These are phyloP conservation scores for Aotus griseimembra DNA, from an alignment of 2,797 vertebrate species.

Conservation along the genomic window DNA sequence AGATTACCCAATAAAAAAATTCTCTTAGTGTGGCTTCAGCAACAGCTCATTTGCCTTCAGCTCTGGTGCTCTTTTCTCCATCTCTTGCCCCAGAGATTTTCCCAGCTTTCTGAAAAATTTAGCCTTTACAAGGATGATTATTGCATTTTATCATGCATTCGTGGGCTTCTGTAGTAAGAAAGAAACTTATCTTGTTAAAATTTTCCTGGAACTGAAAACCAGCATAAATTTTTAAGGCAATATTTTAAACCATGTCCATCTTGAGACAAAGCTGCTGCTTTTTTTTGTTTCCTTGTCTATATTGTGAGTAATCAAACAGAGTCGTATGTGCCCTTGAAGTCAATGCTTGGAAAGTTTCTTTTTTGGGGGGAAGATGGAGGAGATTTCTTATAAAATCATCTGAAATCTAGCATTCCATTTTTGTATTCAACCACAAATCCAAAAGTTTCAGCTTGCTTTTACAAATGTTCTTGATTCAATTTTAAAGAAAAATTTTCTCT, in stretches of 20 bases:
- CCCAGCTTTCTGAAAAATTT: neutral
- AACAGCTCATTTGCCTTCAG: neutral
- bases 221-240: neutral
- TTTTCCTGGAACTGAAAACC: slow-evolving; percentile 28
- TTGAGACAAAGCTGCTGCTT: neutral
- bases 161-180: neutral
- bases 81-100: neutral
- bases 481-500: slow-evolving; percentile 63
- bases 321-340: neutral
- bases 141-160: neutral
- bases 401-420: neutral
- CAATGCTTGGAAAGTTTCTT: neutral
- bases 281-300: neutral
- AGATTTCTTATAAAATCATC: neutral
- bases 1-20: neutral
- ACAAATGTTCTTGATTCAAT: slow-evolving; percentile 37
- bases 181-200: neutral
- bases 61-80: neutral
- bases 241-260: neutral
- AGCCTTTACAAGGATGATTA: neutral
- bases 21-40: neutral
- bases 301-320: neutral
- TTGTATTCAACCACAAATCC: slow-evolving; percentile 33
- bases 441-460: slow-evolving; percentile 71
- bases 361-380: neutral